These are phyloP conservation scores for Drosophila affinis DNA, from an alignment of 2,888 invertebrate genomes.

Conservation along the genomic window DNA sequence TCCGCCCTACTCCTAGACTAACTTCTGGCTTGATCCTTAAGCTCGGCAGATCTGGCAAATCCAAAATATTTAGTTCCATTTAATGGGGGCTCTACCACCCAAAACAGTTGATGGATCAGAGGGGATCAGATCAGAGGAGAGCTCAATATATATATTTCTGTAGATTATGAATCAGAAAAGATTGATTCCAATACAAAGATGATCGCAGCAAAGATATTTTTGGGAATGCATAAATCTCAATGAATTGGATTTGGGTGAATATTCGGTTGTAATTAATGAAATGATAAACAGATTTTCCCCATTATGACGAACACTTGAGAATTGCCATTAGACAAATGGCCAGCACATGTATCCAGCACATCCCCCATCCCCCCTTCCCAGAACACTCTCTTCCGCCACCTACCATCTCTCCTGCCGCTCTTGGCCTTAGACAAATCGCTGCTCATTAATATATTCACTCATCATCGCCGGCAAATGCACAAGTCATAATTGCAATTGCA, in stretches of 20 bases:
- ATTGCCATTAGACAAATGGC: conserved; percentile 72
- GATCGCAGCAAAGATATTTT: conserved; percentile 13
- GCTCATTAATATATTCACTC: conserved; percentile 83
- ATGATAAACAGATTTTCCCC: conserved; percentile 65
- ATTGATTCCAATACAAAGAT: background rate
- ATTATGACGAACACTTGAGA: conserved; percentile 62
- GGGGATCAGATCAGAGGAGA: background rate
- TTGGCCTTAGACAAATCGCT: conserved; percentile 77
- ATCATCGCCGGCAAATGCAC: conserved; percentile 72
- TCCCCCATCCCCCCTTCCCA: background rate
- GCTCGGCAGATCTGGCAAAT: conserved; percentile 55
- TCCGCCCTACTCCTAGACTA: conserved; percentile 49
- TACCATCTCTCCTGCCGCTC: background rate
- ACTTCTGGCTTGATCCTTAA: conserved; percentile 65
- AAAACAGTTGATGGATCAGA: conserved; percentile 49
- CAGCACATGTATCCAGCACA: conserved; percentile 21
- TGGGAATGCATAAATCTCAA: conserved; percentile 25
- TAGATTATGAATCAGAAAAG: background rate
- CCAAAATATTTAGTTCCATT: conserved; percentile 66
- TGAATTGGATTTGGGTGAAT: conserved; percentile 43
- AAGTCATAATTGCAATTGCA: conserved; percentile 75
- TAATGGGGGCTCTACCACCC: conserved; percentile 53
- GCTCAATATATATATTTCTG: background rate
- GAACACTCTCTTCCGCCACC: background rate
- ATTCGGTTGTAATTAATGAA: conserved; percentile 64